Conservation (phyloP, 1,140 invertebrate genomes). For the Lanistes nyassanus region DNA sequence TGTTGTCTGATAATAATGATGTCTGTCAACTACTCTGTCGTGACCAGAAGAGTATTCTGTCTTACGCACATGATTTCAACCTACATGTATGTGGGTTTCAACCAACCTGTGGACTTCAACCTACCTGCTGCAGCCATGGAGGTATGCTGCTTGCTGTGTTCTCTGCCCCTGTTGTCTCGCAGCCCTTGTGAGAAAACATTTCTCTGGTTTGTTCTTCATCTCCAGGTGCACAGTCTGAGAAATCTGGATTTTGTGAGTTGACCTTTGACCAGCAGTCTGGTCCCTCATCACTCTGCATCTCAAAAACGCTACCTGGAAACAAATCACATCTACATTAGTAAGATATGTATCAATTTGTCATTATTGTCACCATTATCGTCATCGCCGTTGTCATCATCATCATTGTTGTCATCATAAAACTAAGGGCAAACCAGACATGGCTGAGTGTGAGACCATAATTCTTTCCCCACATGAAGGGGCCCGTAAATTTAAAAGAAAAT, state of each 20-base stretch:
- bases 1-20: too few species aligned
- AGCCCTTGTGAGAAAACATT: slow-evolving; percentile 21
- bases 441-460: too few species aligned
- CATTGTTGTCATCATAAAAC: not conserved
- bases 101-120: not conserved
- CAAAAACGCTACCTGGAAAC: too few species aligned
- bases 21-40: too few species aligned
- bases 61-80: too few species aligned
- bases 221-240: not conserved
- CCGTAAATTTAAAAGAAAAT: too few species aligned
- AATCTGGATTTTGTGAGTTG: slow-evolving; percentile 1
- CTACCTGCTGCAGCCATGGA: slow-evolving; percentile 30
- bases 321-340: not conserved
- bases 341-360: not conserved
- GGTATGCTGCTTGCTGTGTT: slow-evolving; percentile 24
- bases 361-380: too few species aligned
- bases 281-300: too few species aligned
- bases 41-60: too few species aligned
- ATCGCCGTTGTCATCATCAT: not conserved
- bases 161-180: not conserved
- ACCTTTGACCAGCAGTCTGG: slow-evolving; percentile 5
- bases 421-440: too few species aligned
- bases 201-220: not conserved
- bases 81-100: too few species aligned
- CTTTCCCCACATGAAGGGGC: too few species aligned